These are phyloP conservation scores for Sebastes paucispinis DNA, from an alignment of 2,797 vertebrate species.

Conservation along the genomic window DNA sequence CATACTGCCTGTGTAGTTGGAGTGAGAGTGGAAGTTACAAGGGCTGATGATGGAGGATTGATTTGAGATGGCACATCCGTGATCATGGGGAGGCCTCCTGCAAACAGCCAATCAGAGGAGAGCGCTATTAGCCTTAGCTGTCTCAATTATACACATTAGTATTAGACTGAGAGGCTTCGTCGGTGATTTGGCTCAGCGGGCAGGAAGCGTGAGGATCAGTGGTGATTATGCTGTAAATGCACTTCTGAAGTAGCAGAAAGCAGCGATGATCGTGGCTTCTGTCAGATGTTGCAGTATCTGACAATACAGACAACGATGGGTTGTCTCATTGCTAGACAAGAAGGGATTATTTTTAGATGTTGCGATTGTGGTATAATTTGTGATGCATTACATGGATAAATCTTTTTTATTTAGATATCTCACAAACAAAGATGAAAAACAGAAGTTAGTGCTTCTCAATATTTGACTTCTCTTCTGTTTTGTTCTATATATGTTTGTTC, in stretches of 20 bases:
- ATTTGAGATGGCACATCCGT: conserved; percentile 26
- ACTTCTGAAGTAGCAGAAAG: not conserved
- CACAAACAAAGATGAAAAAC: not conserved
- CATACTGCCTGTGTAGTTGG: not conserved
- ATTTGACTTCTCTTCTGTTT: not conserved
- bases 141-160: conserved; percentile 59
- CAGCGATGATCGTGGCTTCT: not conserved
- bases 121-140: conserved; percentile 2
- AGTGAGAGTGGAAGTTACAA: not conserved
- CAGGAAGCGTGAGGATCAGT: conserved; percentile 12
- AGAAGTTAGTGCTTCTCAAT: not conserved
- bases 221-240: conserved; percentile 39
- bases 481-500: not conserved
- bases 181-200: conserved; percentile 48
- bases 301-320: not conserved
- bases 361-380: not conserved
- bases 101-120: conserved; percentile 23
- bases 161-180: conserved; percentile 25
- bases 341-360: not conserved
- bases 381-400: not conserved
- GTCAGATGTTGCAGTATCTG: not conserved
- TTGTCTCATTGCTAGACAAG: not conserved
- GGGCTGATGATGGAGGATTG: conserved; percentile 5
- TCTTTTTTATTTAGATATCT: not conserved
- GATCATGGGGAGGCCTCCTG: conserved; percentile 13